phyloP scores from a whole-genome alignment of 2,797 vertebrate species.

The Siniperca obscura region DNA sequence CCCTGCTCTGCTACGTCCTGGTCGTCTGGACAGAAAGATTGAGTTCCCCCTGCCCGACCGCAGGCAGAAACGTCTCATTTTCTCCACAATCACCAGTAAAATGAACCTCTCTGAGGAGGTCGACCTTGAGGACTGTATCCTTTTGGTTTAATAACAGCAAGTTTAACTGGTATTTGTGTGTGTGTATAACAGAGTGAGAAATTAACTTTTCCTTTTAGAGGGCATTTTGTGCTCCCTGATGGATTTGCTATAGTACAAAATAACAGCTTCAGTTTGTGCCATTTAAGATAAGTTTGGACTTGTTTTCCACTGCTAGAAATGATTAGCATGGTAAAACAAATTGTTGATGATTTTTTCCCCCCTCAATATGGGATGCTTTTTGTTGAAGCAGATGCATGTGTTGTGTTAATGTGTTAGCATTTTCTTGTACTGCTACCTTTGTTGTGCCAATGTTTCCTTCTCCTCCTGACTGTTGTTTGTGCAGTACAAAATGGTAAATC shows the following conservation, averaged over 20 bases:
- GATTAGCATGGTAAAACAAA: neutral
- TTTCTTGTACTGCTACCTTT: neutral
- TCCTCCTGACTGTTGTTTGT: neutral
- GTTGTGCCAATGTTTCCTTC: neutral
- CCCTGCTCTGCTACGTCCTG: conserved; percentile 92
- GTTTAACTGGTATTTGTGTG: conserved; percentile 4
- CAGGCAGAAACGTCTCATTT: conserved; percentile 93
- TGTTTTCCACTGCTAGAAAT: neutral
- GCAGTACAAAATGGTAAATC: neutral
- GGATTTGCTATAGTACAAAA: neutral
- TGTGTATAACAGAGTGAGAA: neutral
- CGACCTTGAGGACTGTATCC: conserved; percentile 97
- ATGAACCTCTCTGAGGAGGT: conserved; percentile 98
- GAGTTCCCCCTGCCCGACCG: conserved; percentile 95
- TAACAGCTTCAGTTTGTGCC: neutral
- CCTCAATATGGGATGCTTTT: no score
- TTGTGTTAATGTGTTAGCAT: neutral
- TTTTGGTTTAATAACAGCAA: conserved; percentile 46
- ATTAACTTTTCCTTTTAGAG: neutral
- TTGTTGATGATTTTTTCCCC: neutral
- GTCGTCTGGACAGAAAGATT: conserved; percentile 94
- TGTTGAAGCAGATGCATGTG: neutral
- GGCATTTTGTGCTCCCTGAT: neutral
- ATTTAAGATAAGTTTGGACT: neutral
- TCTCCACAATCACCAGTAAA: conserved; percentile 96